These are phyloP conservation scores for Aethes cnicana DNA, from an alignment of 2,888 invertebrate species.

Conservation along the genomic window DNA sequence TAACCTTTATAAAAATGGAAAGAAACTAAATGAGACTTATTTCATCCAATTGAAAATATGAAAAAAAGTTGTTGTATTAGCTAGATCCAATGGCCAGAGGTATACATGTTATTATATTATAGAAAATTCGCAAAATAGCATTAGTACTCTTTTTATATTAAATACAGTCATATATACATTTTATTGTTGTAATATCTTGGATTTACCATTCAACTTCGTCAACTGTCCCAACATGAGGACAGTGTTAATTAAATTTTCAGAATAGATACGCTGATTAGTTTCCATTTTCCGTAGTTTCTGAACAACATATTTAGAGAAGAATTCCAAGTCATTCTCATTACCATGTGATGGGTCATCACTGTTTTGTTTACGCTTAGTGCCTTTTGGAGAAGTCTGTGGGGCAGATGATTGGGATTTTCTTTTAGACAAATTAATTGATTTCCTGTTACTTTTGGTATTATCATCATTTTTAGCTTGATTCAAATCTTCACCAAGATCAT, in stretches of 20 bases:
- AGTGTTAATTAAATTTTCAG: conserved; percentile 77
- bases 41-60: too few species aligned
- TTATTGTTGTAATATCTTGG: conserved; percentile 50
- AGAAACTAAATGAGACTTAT: too few species aligned
- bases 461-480: conserved; percentile 60
- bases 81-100: too few species aligned
- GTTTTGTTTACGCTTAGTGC: conserved; percentile 55
- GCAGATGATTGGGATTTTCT: conserved; percentile 47
- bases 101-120: too few species aligned
- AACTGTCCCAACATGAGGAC: conserved; percentile 76
- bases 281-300: conserved; percentile 76
- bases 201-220: conserved; percentile 69
- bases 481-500: conserved; percentile 66
- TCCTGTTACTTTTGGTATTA: conserved; percentile 38
- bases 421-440: conserved; percentile 45
- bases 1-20: too few species aligned
- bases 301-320: conserved; percentile 75
- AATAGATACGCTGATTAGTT: conserved; percentile 76
- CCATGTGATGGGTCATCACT: conserved; percentile 47
- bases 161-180: too few species aligned
- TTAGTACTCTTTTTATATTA: too few species aligned
- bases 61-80: too few species aligned
- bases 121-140: too few species aligned
- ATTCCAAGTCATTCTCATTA: conserved; percentile 72
- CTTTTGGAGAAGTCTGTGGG: conserved; percentile 49